Percentiles rank a stretch among this genome's conserved stretches.
Evolutionary conservation across 2,797 vertebrate genomes (phyloP).

Genomic region (Eulemur albifrons): DNA sequence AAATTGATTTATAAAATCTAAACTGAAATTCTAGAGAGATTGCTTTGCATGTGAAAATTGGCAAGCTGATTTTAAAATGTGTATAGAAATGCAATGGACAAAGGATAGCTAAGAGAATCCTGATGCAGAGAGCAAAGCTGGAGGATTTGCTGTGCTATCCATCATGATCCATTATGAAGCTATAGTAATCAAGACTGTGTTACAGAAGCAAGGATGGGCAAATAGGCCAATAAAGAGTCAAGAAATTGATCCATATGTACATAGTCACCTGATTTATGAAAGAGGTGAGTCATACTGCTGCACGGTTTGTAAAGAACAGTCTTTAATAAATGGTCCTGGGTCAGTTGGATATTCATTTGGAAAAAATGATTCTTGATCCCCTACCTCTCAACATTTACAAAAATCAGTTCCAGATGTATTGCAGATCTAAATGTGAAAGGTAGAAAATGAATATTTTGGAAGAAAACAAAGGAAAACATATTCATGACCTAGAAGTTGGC

Average conservation of each 20-base stretch:
- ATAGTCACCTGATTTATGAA: neutral
- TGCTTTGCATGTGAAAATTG: neutral
- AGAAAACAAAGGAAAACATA: conserved; percentile 16
- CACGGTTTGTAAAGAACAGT: neutral
- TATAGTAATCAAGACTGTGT: neutral
- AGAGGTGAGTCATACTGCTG: neutral
- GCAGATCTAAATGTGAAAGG: neutral
- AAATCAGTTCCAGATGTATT: conserved; percentile 51
- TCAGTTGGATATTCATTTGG: neutral
- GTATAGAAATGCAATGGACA: neutral
- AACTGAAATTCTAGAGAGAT: neutral
- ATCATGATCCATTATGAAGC: neutral
- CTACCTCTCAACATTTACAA: neutral
- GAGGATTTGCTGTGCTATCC: neutral
- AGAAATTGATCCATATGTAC: neutral
- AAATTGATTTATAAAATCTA: conserved; percentile 25
- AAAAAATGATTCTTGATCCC: conserved; percentile 38
- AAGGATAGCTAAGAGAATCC: neutral
- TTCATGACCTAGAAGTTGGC: neutral
- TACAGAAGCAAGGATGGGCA: neutral
- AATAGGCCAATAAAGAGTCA: neutral
- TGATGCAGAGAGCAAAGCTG: neutral
- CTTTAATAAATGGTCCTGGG: neutral
- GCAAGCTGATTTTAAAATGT: neutral
- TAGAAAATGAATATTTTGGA: conserved; percentile 22